Percentiles rank a stretch among this genome's conserved stretches.
Conservation (phyloP, 2,797 vertebrate species). For the Eutrigla gurnardus region DNA sequence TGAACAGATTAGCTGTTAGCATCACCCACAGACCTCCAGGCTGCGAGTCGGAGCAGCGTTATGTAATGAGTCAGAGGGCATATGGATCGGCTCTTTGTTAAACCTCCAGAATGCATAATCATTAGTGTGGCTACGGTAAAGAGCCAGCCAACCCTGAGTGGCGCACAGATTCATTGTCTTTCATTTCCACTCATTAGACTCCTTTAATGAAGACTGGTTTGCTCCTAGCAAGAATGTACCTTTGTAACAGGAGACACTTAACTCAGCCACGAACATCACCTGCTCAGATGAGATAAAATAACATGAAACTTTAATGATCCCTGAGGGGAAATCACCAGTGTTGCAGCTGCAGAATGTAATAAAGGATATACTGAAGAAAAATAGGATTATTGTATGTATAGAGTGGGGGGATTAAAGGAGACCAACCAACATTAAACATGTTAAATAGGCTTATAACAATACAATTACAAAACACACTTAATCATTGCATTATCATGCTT, state of each 20-base stretch:
- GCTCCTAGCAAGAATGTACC: conserved; percentile 74
- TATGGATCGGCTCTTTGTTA: conserved; percentile 77
- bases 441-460: conserved; percentile 34
- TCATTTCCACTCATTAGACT: conserved; percentile 82
- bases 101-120: conserved; percentile 77
- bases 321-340: conserved; percentile 37
- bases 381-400: conserved; percentile 49
- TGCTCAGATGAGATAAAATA: conserved; percentile 65
- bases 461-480: conserved; percentile 27
- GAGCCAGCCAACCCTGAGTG: conserved; percentile 66
- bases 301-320: conserved; percentile 67
- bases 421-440: conserved; percentile 27
- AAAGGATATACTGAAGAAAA: conserved; percentile 44
- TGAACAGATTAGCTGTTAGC: conserved; percentile 38
- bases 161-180: conserved; percentile 78
- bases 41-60: conserved; percentile 53
- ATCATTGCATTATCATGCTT: conserved; percentile 22
- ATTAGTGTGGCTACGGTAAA: conserved; percentile 77
- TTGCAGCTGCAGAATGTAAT: conserved; percentile 50
- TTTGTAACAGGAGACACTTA: conserved; percentile 58
- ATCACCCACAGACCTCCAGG: conserved; percentile 55
- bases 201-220: conserved; percentile 77
- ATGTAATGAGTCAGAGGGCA: conserved; percentile 73
- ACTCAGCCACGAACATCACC: conserved; percentile 60
- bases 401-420: conserved; percentile 37